Evolutionary conservation across 2,888 invertebrate genomes (phyloP), one percentile per base, ranked within the genome.

Genomic region (Julus scanicus): DNA sequence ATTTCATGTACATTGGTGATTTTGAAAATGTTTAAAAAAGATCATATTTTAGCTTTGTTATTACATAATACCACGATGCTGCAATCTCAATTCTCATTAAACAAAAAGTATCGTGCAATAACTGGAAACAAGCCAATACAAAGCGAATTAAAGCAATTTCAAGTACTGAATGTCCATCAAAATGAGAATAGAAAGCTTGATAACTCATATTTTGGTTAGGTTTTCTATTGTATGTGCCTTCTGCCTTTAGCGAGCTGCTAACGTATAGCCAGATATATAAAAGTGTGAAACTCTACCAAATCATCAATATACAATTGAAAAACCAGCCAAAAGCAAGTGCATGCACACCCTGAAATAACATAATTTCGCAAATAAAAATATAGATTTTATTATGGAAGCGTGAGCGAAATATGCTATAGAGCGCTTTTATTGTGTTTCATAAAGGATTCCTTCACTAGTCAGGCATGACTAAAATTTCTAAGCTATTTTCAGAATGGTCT

Each of bases 341-440:
- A 80, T 80, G 80, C 80, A 20, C 80, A 80, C 9, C 80, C 80
- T 80, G 37, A 80, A 80, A 80, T 80, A 80, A 80, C 80, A 63
- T 63, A 80, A 80, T 80, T 80, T 80, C 80, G 37, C 80, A 80
- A 80, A 80, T 80, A 80, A 37, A 37, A 80, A 80, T 80, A 80
- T 80, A 80, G 37, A 80, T 80, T 80, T 80, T 80, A 80, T 80
- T 80, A 80, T 80, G 80, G 37, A 37, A 37, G 80, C 37, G 80
- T 80, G 80, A 80, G 80, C 80, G 80, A 8, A 37, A 80, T 37
- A 80, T 80, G 80, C 80, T 80, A 80, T 80, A 37, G 80, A 80
- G 37, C 29, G 9, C 37, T 44, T 37, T 80, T 80, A 80, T 80
- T 80, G 80, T 80, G 80, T 80, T 80, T 80, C 80, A 37, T 20